phyloP scores from a whole-genome alignment of 2,797 vertebrate genomes.

The Lindbergichthys nudifrons region DNA sequence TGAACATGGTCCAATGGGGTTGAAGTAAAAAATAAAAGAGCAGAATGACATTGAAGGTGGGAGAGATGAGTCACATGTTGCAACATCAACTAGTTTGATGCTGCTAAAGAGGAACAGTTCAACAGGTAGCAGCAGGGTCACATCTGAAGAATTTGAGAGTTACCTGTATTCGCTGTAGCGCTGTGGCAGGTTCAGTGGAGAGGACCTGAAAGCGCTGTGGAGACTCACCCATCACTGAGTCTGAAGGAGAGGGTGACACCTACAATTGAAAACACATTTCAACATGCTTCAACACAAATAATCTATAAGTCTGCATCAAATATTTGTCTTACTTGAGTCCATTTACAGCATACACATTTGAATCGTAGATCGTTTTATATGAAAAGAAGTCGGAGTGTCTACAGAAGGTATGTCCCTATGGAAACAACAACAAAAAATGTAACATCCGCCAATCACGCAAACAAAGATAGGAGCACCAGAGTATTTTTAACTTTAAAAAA shows the following conservation, averaged over 20 bases:
- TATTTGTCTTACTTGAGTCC: neutral
- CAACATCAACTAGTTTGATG: slow-evolving; percentile 9
- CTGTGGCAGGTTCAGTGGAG: slow-evolving; percentile 90
- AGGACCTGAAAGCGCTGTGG: slow-evolving; percentile 95
- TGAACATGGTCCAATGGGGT: slow-evolving; percentile 10
- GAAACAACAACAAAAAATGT: slow-evolving; percentile 77
- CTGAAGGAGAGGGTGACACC: slow-evolving; percentile 86
- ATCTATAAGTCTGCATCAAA: slow-evolving; percentile 5
- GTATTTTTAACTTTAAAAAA: neutral
- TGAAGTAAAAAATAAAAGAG: neutral
- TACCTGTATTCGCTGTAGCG: slow-evolving; percentile 96
- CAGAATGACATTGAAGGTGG: neutral
- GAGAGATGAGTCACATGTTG: slow-evolving; percentile 13
- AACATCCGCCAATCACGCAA: slow-evolving; percentile 18
- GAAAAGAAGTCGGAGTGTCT: slow-evolving; percentile 20
- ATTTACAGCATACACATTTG: neutral
- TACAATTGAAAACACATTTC: slow-evolving; percentile 57
- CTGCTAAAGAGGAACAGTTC: slow-evolving; percentile 9
- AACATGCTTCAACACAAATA: slow-evolving; percentile 16
- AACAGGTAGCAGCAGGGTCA: slow-evolving; percentile 22
- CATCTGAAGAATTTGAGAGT: slow-evolving; percentile 2
- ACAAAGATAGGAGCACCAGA: neutral
- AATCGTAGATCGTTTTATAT: neutral
- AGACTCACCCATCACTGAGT: slow-evolving; percentile 94
- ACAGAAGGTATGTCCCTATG: slow-evolving; percentile 68